Evolutionary conservation across 2,888 invertebrate genomes (phyloP).

Genomic region (Busseola fusca): DNA sequence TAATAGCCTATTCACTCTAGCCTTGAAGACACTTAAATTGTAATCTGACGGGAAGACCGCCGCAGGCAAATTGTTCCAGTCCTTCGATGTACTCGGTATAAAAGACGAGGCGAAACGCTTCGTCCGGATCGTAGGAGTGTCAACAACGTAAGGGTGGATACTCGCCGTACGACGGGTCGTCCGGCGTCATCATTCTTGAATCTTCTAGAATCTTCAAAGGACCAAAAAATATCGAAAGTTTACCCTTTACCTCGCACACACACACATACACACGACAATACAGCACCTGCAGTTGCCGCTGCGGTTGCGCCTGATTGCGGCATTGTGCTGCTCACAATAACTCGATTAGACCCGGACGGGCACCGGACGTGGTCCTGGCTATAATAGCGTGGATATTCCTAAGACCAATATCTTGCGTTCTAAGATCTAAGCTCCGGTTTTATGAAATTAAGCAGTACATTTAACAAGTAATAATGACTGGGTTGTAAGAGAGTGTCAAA

Average conservation of each 20-base stretch:
- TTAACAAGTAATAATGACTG: too few species aligned
- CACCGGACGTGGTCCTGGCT: slow-evolving; percentile 75
- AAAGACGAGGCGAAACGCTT: too few species aligned
- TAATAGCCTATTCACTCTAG: too few species aligned
- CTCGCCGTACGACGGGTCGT: too few species aligned
- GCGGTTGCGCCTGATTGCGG: slow-evolving; percentile 82
- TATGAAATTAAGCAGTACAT: not conserved
- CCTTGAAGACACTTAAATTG: too few species aligned
- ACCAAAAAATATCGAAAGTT: slow-evolving; percentile 4
- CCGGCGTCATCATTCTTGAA: not conserved
- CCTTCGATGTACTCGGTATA: too few species aligned
- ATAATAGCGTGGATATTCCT: slow-evolving; percentile 66
- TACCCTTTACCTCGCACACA: slow-evolving; percentile 24
- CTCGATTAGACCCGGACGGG: slow-evolving; percentile 85
- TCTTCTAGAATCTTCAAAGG: slow-evolving; percentile 8
- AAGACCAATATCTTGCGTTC: not conserved
- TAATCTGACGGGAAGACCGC: too few species aligned
- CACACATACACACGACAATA: slow-evolving; percentile 43
- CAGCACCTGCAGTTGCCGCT: slow-evolving; percentile 70
- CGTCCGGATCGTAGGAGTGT: too few species aligned
- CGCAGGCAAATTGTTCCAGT: too few species aligned
- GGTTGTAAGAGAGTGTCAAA: too few species aligned
- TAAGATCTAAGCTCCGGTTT: not conserved
- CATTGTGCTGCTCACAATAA: slow-evolving; percentile 88
- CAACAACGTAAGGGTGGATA: too few species aligned